Conservation (phyloP, 1,140 invertebrate species). For the Trigoniulus corallinus region DNA sequence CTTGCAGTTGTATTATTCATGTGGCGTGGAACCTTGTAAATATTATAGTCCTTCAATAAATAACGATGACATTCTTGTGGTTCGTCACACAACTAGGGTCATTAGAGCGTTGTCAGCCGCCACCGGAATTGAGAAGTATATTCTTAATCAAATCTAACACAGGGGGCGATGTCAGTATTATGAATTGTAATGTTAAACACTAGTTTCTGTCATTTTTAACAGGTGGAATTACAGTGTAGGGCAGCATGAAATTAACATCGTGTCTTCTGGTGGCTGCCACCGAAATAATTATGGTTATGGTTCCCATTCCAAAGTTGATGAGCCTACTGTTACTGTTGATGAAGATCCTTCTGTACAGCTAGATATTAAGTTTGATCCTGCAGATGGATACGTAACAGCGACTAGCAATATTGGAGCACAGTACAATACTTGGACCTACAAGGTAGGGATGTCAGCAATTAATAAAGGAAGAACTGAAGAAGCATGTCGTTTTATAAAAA, state of each 20-base stretch:
- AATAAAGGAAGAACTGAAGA: too few species aligned
- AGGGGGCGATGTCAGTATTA: too few species aligned
- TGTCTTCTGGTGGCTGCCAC: constrained; percentile 14
- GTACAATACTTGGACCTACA: background rate
- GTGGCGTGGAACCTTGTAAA: constrained; percentile 50
- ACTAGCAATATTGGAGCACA: too few species aligned
- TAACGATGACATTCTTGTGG: constrained; percentile 49
- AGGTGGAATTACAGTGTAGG: constrained; percentile 94
- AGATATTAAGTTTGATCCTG: background rate
- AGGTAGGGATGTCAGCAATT: too few species aligned
- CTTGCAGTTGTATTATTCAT: too few species aligned
- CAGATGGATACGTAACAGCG: background rate
- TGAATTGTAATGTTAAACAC: too few species aligned
- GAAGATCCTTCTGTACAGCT: background rate
- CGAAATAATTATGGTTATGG: constrained; percentile 12
- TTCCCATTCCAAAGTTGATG: constrained; percentile 6
- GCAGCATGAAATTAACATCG: constrained; percentile 58
- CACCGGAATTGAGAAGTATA: constrained; percentile 55
- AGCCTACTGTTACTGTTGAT: constrained; percentile 4
- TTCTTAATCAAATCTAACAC: background rate
- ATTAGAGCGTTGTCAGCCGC: constrained; percentile 69
- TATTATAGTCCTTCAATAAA: constrained; percentile 30
- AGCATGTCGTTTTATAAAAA: too few species aligned
- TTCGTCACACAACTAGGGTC: constrained; percentile 64
- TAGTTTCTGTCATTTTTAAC: constrained; percentile 12